Percentiles rank a stretch among this genome's conserved stretches.
phyloP scores from a whole-genome alignment of 1,140 invertebrate genomes.

The Orussus abietinus region DNA sequence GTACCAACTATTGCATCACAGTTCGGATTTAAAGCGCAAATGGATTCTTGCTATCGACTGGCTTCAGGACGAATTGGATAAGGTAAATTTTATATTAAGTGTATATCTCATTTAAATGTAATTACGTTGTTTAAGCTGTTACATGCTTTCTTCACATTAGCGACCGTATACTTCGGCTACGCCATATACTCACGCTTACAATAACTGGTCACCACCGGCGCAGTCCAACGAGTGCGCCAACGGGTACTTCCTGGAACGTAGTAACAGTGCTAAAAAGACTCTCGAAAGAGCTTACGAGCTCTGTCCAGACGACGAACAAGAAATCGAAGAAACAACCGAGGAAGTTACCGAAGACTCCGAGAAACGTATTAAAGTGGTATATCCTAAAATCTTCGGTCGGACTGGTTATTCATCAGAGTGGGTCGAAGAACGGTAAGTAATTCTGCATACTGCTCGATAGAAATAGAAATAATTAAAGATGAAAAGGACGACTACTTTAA shows the following conservation, averaged over 20 bases:
- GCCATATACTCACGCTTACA: slow-evolving; percentile 72
- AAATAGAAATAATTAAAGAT: too few relatives aligned
- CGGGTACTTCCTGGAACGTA: slow-evolving; percentile 91
- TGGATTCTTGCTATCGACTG: slow-evolving; percentile 88
- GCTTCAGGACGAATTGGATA: slow-evolving; percentile 92
- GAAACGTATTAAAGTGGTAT: slow-evolving; percentile 1
- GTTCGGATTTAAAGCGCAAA: slow-evolving; percentile 75
- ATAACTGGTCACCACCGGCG: slow-evolving; percentile 89
- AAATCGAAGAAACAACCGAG: slow-evolving; percentile 33
- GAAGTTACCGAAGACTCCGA: slow-evolving; percentile 32
- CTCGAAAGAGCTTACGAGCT: slow-evolving; percentile 80
- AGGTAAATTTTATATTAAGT: slow-evolving; percentile 45
- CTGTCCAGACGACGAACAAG: slow-evolving; percentile 71
- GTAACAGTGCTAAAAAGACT: slow-evolving; percentile 87
- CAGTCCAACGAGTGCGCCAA: slow-evolving; percentile 93
- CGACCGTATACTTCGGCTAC: slow-evolving; percentile 59
- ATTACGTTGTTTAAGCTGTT: background rate
- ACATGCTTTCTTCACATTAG: slow-evolving; percentile 43
- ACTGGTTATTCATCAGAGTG: too few relatives aligned
- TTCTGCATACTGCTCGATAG: too few relatives aligned
- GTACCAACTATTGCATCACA: slow-evolving; percentile 71
- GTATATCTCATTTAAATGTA: background rate
- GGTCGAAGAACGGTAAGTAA: too few relatives aligned
- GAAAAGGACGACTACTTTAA: too few relatives aligned
- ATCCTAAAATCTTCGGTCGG: too few relatives aligned